These are phyloP conservation scores for Acrobasis consociella DNA, from an alignment of 2,888 invertebrate genomes.

Conservation along the genomic window DNA sequence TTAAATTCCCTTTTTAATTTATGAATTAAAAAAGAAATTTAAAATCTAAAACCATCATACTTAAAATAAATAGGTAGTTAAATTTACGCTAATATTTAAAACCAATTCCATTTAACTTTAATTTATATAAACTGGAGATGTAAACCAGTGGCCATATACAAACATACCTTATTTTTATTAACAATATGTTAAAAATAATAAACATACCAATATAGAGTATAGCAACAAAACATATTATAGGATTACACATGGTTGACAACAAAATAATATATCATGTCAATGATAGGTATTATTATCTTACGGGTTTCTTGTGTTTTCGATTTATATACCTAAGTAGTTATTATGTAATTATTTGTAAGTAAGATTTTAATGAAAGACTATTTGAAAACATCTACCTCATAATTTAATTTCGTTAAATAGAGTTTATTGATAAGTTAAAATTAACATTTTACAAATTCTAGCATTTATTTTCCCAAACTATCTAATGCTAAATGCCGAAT, in stretches of 20 bases:
- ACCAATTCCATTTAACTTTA: no score
- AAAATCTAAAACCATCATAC: no score
- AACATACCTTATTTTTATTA: background rate
- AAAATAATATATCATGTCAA: constrained; percentile 21
- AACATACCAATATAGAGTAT: no score
- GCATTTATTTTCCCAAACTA: constrained; percentile 61
- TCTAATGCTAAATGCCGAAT: constrained; percentile 64
- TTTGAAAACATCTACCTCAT: constrained; percentile 81
- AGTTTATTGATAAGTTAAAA: constrained; percentile 74
- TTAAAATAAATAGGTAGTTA: no score
- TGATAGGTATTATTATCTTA: constrained; percentile 35
- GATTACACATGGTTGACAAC: background rate
- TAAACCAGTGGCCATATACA: background rate
- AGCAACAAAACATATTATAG: background rate
- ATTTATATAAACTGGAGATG: background rate
- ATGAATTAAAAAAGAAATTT: no score
- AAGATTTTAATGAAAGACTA: constrained; percentile 75
- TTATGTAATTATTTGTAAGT: constrained; percentile 65
- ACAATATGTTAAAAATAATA: background rate
- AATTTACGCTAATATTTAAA: no score
- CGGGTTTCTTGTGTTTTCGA: constrained; percentile 58
- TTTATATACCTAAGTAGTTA: constrained; percentile 53
- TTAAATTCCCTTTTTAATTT: no score
- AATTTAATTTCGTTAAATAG: constrained; percentile 74
- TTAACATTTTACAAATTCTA: constrained; percentile 73